A percentile compares a stretch with the other conserved stretches of the same genome.
These are phyloP conservation scores for Diplodus sargus DNA, from an alignment of 2,797 vertebrate species.

Conservation along the genomic window DNA sequence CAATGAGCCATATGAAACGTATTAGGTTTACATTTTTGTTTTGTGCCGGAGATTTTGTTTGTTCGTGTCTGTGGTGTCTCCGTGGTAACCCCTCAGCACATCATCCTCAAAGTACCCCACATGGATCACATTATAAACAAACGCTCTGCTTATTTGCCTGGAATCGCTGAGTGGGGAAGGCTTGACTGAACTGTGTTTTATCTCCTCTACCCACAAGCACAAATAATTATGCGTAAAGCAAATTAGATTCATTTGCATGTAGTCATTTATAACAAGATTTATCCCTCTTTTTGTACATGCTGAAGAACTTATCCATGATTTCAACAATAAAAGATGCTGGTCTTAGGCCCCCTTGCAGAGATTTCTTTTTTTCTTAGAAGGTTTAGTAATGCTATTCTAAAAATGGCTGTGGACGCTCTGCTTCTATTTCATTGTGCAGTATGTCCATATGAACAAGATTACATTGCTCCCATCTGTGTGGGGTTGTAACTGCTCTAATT, in stretches of 20 bases:
- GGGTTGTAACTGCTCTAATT: conserved; percentile 66
- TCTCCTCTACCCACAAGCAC: conserved; percentile 61
- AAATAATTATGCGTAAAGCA: conserved; percentile 66
- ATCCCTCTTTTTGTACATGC: conserved; percentile 45
- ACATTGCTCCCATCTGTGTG: conserved; percentile 60
- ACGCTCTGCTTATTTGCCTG: conserved; percentile 67
- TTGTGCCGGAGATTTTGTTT: conserved; percentile 77
- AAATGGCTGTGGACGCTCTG: conserved; percentile 42
- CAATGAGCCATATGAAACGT: conserved; percentile 79
- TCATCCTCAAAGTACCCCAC: conserved; percentile 85
- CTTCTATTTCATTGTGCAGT: conserved; percentile 52
- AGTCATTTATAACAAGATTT: conserved; percentile 62
- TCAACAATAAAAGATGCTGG: conserved; percentile 34
- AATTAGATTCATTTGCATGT: conserved; percentile 71
- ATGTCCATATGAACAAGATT: conserved; percentile 58
- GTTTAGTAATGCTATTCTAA: conserved; percentile 42
- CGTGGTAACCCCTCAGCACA: conserved; percentile 79
- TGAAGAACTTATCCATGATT: conserved; percentile 48
- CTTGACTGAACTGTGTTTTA: conserved; percentile 67
- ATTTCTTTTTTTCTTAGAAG: conserved; percentile 18
- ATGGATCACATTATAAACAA: conserved; percentile 85
- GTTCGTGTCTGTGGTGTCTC: conserved; percentile 81
- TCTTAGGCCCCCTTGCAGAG: conserved; percentile 36
- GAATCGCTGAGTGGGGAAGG: conserved; percentile 56
- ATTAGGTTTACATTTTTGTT: conserved; percentile 81